Evolutionary conservation across 2,113 vertebrate genomes (phyloP).

Genomic region (Dasypus novemcinctus): DNA sequence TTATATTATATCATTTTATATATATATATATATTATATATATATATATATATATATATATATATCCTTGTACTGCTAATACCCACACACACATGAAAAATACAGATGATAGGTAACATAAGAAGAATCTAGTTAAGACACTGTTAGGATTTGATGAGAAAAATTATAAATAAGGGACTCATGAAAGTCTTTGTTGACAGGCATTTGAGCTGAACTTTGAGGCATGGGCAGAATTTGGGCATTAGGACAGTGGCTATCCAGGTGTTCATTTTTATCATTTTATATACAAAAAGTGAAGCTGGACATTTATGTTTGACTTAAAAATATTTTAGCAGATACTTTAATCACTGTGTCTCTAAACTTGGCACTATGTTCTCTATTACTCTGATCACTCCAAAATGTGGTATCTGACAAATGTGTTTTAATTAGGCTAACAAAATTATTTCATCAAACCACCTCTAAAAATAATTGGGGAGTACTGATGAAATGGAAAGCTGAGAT

Average conservation of each 20-base stretch:
- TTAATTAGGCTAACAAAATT: conserved; percentile 73
- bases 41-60: background rate
- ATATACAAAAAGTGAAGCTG: background rate
- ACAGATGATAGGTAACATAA: background rate
- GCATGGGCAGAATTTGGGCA: background rate
- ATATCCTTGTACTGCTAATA: too few relatives aligned
- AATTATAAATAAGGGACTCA: background rate
- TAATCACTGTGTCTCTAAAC: conserved; percentile 48
- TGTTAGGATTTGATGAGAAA: conserved; percentile 20
- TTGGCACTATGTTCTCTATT: conserved; percentile 20
- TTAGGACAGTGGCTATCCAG: conserved; percentile 5
- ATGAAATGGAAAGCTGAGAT: conserved; percentile 56
- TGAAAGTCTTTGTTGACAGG: background rate
- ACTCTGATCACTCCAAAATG: conserved; percentile 44
- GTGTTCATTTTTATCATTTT: background rate
- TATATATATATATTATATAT: background rate
- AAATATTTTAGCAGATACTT: conserved; percentile 48
- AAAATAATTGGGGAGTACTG: conserved; percentile 56
- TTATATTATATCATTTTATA: background rate
- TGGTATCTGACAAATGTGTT: conserved; percentile 62
- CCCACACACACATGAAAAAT: background rate
- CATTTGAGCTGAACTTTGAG: conserved; percentile 36
- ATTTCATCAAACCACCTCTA: conserved; percentile 67
- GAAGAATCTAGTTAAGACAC: background rate
- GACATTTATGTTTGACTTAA: conserved; percentile 43